Conservation (phyloP, 1,140 invertebrate species). For the Fopius arisanus region DNA sequence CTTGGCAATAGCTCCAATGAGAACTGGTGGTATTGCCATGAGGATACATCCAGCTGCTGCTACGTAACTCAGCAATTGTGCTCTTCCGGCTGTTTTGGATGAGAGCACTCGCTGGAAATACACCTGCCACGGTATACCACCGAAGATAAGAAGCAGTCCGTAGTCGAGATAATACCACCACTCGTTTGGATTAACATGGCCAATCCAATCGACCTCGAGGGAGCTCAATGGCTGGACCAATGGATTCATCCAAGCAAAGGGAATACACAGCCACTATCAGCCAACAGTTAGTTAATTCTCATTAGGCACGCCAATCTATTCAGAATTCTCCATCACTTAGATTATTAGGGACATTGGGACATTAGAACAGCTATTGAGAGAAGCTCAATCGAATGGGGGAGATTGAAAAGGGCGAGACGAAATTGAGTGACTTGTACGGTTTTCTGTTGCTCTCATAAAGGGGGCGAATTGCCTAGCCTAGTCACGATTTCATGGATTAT, state of each 20-base stretch:
- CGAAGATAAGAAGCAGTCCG: conserved; percentile 91
- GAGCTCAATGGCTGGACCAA: conserved; percentile 81
- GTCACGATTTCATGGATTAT: conserved; percentile 30
- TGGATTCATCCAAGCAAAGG: conserved; percentile 90
- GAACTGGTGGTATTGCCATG: conserved; percentile 95
- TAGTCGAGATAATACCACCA: conserved; percentile 90
- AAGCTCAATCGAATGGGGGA: not conserved
- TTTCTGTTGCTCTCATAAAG: conserved; percentile 7
- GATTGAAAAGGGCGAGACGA: conserved; percentile 2
- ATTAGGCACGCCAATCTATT: not conserved
- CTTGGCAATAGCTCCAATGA: conserved; percentile 96
- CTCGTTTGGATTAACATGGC: conserved; percentile 75
- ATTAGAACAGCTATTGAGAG: not conserved
- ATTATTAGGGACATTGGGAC: not conserved
- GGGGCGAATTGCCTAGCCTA: conserved; percentile 3
- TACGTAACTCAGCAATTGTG: conserved; percentile 95
- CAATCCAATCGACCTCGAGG: conserved; percentile 91
- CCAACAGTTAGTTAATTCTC: not conserved
- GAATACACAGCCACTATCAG: conserved; percentile 92
- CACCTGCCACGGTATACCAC: conserved; percentile 98
- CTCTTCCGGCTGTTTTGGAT: conserved; percentile 90
- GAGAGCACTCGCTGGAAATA: conserved; percentile 98
- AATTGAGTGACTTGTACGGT: conserved; percentile 26
- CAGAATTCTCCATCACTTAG: not conserved
- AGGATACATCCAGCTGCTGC: conserved; percentile 94